Percentiles rank a stretch among this genome's conserved stretches.
Conservation (phyloP, 2,797 vertebrate genomes). For the Pterois miles region DNA sequence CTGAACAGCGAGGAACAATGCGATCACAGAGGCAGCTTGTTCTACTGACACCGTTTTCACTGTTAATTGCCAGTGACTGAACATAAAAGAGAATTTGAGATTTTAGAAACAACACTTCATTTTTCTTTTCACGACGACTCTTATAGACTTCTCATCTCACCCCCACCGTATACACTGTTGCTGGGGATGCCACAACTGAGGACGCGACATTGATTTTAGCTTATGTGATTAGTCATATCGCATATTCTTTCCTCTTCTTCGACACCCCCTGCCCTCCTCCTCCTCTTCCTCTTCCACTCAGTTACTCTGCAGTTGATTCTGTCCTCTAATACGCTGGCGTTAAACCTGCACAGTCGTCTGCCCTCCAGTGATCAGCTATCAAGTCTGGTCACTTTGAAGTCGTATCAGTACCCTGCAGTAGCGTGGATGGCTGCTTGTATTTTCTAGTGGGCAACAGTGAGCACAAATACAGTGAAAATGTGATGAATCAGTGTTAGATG, state of each 20-base stretch:
- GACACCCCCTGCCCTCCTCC: background rate
- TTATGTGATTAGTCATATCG: conserved; percentile 69
- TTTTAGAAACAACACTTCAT: conserved; percentile 1
- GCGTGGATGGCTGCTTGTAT: background rate
- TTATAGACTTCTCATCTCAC: background rate
- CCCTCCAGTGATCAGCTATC: conserved; percentile 38
- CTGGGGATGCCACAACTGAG: conserved; percentile 52
- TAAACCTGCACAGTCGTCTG: conserved; percentile 17
- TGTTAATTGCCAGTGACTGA: conserved; percentile 21
- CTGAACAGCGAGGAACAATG: conserved; percentile 39
- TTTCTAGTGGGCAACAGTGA: background rate
- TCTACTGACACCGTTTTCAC: conserved; percentile 45
- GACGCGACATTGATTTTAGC: conserved; percentile 77
- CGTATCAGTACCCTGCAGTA: background rate
- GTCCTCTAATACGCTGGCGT: conserved; percentile 18
- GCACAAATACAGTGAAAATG: background rate
- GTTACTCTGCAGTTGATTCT: conserved; percentile 7
- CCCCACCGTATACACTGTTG: conserved; percentile 2
- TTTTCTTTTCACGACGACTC: conserved; percentile 8
- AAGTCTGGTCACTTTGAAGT: conserved; percentile 31
- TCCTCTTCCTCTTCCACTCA: background rate
- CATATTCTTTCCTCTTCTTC: conserved; percentile 28
- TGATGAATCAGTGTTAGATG: background rate
- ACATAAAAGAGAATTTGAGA: background rate
- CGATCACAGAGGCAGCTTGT: conserved; percentile 54